Percentiles rank a stretch among this genome's conserved stretches.
These are phyloP conservation scores for Sphaerophoria rueppellii DNA, from an alignment of 2,888 invertebrate species.

Conservation along the genomic window DNA sequence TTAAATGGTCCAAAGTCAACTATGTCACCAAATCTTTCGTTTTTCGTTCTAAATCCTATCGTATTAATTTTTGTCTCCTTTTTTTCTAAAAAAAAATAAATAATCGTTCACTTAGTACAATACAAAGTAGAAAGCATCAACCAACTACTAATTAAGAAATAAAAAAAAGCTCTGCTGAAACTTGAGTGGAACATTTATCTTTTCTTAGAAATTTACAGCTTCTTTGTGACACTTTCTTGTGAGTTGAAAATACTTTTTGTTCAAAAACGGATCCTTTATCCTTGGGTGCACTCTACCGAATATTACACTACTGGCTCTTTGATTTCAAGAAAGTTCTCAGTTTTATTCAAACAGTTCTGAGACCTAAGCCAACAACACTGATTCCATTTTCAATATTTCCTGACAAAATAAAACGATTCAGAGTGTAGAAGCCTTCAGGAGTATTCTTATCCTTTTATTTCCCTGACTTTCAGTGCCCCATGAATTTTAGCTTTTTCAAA, in stretches of 20 bases:
- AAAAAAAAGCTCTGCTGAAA: slow-evolving; percentile 1
- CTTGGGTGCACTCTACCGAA: background rate
- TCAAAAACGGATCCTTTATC: slow-evolving; percentile 2
- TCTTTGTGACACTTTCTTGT: slow-evolving; percentile 10
- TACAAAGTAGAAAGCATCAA: no score
- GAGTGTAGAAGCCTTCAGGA: background rate
- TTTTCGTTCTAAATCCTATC: no score
- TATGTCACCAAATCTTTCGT: no score
- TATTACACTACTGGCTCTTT: background rate
- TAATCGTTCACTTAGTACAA: no score
- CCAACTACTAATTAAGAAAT: background rate
- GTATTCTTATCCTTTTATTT: background rate
- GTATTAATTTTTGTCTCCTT: no score
- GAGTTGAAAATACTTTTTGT: background rate
- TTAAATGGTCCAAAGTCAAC: no score
- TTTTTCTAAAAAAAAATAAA: no score
- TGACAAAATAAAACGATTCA: background rate
- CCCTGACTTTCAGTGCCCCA: slow-evolving; percentile 2
- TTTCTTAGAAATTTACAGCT: slow-evolving; percentile 23
- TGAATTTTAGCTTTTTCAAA: slow-evolving; percentile 25
- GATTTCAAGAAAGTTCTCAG: background rate
- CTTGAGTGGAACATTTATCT: slow-evolving; percentile 20
- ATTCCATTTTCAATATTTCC: no score
- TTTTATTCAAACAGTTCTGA: no score
- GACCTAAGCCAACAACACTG: background rate